Evolutionary conservation across 2,797 vertebrate genomes (phyloP).

Genomic region (Platalea minor): DNA sequence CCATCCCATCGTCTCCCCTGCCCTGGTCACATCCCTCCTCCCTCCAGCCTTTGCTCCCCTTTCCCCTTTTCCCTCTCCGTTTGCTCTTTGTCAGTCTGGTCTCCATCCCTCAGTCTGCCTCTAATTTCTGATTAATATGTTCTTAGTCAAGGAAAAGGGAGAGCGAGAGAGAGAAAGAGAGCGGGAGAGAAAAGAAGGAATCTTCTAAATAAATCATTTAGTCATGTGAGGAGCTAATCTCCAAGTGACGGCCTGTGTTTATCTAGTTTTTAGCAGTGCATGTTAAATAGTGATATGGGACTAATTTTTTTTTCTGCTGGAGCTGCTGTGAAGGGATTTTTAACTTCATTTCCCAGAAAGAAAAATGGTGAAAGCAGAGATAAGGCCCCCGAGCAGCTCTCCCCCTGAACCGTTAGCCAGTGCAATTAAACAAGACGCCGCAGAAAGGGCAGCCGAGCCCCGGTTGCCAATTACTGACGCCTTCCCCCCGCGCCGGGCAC

Average conservation of each 20-base stretch:
- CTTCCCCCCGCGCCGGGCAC: not conserved
- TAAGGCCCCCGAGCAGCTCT: slow-evolving; percentile 54
- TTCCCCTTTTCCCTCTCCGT: not conserved
- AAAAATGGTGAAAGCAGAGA: slow-evolving; percentile 66
- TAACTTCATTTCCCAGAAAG: slow-evolving; percentile 73
- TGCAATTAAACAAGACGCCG: slow-evolving; percentile 32
- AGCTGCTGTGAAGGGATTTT: slow-evolving; percentile 66
- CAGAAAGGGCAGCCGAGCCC: not conserved
- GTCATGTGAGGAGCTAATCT: slow-evolving; percentile 75
- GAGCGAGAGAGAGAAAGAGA: not conserved
- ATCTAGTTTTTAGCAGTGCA: slow-evolving; percentile 74
- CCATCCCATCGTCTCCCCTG: not conserved
- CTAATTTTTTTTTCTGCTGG: slow-evolving; percentile 47
- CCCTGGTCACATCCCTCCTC: not conserved
- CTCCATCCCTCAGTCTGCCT: slow-evolving; percentile 35
- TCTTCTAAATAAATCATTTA: slow-evolving; percentile 78
- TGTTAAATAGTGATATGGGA: slow-evolving; percentile 75
- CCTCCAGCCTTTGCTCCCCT: not conserved
- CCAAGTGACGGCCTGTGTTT: slow-evolving; percentile 70
- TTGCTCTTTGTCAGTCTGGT: slow-evolving; percentile 3
- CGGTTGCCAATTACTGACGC: not conserved
- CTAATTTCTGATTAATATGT: slow-evolving; percentile 76
- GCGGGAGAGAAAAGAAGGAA: slow-evolving; percentile 40
- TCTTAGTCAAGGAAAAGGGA: slow-evolving; percentile 67
- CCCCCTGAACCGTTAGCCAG: slow-evolving; percentile 43